phyloP scores from a whole-genome alignment of 1,140 invertebrate species.

The Camponotus floridanus region DNA sequence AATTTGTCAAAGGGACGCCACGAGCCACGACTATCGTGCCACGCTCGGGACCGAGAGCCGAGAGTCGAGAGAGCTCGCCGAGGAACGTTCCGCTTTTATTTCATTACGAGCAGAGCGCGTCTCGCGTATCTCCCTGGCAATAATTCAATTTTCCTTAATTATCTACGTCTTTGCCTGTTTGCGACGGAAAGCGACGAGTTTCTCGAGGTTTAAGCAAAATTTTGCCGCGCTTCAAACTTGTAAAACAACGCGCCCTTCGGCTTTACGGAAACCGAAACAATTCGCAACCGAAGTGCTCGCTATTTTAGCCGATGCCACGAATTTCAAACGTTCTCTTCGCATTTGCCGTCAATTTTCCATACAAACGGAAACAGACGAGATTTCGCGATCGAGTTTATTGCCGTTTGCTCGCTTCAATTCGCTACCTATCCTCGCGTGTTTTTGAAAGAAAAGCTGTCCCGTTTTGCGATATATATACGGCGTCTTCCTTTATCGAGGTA shows the following conservation, averaged over 20 bases:
- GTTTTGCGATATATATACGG: not conserved
- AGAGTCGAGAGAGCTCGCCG: not conserved
- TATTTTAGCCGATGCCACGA: not conserved
- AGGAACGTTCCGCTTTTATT: constrained; percentile 4
- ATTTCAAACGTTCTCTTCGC: constrained; percentile 41
- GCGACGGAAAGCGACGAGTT: not conserved
- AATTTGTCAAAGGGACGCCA: constrained; percentile 32
- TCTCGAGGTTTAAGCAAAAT: too few relatives aligned
- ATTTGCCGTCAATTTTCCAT: constrained; percentile 28
- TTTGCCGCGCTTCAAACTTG: constrained; percentile 1
- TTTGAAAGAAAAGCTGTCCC: constrained; percentile 27
- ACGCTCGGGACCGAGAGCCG: not conserved
- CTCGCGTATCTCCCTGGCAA: too few relatives aligned
- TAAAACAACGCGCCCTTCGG: not conserved
- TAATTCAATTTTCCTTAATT: not conserved
- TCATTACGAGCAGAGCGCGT: not conserved
- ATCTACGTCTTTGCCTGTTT: not conserved
- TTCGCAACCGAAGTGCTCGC: constrained; percentile 5
- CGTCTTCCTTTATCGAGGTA: constrained; percentile 3
- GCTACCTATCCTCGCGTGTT: constrained; percentile 24
- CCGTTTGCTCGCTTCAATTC: constrained; percentile 43
- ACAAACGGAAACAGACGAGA: constrained; percentile 40
- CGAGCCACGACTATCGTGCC: not conserved
- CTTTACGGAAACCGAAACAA: not conserved
- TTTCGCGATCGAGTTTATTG: constrained; percentile 50